phyloP scores from a whole-genome alignment of 2,888 invertebrate species.

The Panopea generosa region DNA sequence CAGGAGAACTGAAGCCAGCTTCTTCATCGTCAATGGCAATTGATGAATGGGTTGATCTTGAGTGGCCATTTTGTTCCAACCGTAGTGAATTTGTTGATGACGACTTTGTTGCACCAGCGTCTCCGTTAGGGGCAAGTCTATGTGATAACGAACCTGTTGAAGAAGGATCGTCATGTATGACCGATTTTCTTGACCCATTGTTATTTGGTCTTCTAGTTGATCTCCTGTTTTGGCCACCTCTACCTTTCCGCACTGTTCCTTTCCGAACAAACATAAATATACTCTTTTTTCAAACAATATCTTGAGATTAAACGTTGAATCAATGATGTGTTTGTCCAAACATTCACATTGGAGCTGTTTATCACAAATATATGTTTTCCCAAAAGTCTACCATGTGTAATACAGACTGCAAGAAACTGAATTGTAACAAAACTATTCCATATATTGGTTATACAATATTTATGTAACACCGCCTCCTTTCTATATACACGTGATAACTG shows the following conservation, averaged over 20 bases:
- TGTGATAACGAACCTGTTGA: conserved; percentile 18
- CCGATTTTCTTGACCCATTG: conserved; percentile 19
- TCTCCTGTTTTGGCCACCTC: conserved; percentile 22
- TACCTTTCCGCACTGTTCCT: conserved; percentile 27
- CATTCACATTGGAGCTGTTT: no score
- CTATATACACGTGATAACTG: no score
- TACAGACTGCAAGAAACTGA: no score
- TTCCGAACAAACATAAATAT: conserved; percentile 37
- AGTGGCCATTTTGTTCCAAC: neutral
- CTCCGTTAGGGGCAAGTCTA: conserved; percentile 21
- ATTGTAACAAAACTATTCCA: no score
- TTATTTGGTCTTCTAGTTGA: conserved; percentile 18
- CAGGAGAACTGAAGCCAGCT: neutral
- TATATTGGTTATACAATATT: no score
- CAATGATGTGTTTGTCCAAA: no score
- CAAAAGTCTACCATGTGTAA: no score
- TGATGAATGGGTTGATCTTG: conserved; percentile 1
- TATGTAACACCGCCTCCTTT: no score
- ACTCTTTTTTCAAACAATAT: no score
- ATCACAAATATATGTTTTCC: no score
- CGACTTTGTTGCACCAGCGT: conserved; percentile 12
- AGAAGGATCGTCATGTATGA: conserved; percentile 17
- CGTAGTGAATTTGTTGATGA: conserved; percentile 18
- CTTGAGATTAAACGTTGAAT: no score
- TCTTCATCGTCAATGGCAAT: neutral